Conservation (phyloP, 1,140 invertebrate species). For the Hermetia illucens region DNA sequence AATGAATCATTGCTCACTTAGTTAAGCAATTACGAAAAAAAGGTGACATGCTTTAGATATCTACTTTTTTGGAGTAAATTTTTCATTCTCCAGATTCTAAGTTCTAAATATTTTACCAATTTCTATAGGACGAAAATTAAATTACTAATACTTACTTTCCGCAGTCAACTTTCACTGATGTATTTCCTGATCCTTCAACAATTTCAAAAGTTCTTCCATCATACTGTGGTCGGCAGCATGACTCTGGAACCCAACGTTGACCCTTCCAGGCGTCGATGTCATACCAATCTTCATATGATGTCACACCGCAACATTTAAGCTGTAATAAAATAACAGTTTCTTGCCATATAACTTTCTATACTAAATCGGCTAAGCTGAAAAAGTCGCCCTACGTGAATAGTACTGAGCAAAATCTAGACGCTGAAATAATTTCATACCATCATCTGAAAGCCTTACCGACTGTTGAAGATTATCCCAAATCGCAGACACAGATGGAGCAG, state of each 20-base stretch:
- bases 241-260: slow-evolving; percentile 58
- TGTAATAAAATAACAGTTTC: slow-evolving; percentile 31
- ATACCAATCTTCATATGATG: slow-evolving; percentile 71
- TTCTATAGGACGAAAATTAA: not conserved
- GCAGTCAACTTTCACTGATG: slow-evolving; percentile 19
- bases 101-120: slow-evolving; percentile 2
- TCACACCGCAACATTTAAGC: slow-evolving; percentile 77
- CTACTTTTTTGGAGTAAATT: too few relatives aligned
- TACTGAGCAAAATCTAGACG: not conserved
- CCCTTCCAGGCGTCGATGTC: slow-evolving; percentile 62
- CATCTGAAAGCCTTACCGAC: slow-evolving; percentile 42
- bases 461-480: slow-evolving; percentile 63
- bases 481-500: slow-evolving; percentile 41
- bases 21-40: too few relatives aligned
- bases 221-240: slow-evolving; percentile 53
- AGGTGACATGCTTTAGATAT: too few relatives aligned
- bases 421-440: not conserved
- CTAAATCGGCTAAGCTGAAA: too few relatives aligned
- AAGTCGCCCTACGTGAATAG: too few relatives aligned
- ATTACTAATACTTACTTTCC: slow-evolving; percentile 13
- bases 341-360: too few relatives aligned
- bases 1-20: too few relatives aligned
- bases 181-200: slow-evolving; percentile 32
- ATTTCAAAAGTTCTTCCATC: slow-evolving; percentile 19
- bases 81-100: too few relatives aligned